phyloP scores from a whole-genome alignment of 2,888 invertebrate genomes.

The Cheilosia scutellata region DNA sequence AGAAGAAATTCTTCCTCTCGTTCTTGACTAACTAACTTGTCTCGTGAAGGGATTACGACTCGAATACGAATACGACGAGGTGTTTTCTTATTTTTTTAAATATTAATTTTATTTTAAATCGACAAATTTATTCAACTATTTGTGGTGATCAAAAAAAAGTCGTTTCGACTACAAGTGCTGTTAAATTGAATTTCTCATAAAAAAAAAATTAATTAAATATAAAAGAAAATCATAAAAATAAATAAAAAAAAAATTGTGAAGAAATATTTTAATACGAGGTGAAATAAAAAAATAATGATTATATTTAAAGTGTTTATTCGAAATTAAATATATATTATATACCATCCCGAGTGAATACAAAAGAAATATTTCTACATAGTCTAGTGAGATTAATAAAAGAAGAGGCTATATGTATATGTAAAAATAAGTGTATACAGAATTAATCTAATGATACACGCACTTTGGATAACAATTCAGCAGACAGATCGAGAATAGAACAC shows the following conservation, averaged over 20 bases:
- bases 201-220: background rate
- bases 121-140: background rate
- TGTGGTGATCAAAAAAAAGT: slow-evolving; percentile 13
- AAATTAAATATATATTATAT: slow-evolving; percentile 32
- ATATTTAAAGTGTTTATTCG: background rate
- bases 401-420: slow-evolving; percentile 7
- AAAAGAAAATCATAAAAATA: background rate
- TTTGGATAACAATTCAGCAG: slow-evolving; percentile 61
- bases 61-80: slow-evolving; percentile 26
- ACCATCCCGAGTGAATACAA: slow-evolving; percentile 18
- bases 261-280: background rate
- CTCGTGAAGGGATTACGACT: slow-evolving; percentile 48
- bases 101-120: background rate
- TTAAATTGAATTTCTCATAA: background rate
- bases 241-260: background rate
- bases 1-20: slow-evolving; percentile 26
- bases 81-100: background rate
- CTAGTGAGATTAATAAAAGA: slow-evolving; percentile 24
- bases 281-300: too few species aligned
- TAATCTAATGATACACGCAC: slow-evolving; percentile 41
- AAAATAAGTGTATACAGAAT: slow-evolving; percentile 16
- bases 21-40: slow-evolving; percentile 28
- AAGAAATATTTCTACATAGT: slow-evolving; percentile 11
- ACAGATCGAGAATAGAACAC: slow-evolving; percentile 10
- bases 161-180: background rate